Conservation (phyloP, 1,140 invertebrate species). For the honey bee (Apis mellifera) region Amel_HAv3.1 CM009938.2:9481001-9481500, state of each 20-base stretch:
- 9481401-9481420: conserved; percentile 28
- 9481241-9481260: background rate
- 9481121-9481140: conserved; percentile 49
- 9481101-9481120: conserved; percentile 17
- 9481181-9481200: conserved; percentile 34
- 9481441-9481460: conserved; percentile 45
- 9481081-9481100: conserved; percentile 8
- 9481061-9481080: conserved; percentile 14
- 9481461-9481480: conserved; percentile 12
- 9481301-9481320: background rate
- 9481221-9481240: background rate
- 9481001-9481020: background rate
- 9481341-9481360: background rate
- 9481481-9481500: conserved; percentile 17
- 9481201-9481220: background rate
- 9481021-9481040: conserved; percentile 19
- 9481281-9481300: conserved; percentile 10
- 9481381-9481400: conserved; percentile 53
- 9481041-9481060: background rate
- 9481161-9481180: conserved; percentile 40
- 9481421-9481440: conserved; percentile 29
- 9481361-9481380: conserved; percentile 28
- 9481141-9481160: conserved; percentile 49
- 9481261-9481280: background rate
- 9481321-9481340: background rate